A percentile compares a stretch with the other conserved stretches of the same genome.
phyloP scores from a whole-genome alignment of 2,888 invertebrate species.

The Pediacus dermestoides region DNA sequence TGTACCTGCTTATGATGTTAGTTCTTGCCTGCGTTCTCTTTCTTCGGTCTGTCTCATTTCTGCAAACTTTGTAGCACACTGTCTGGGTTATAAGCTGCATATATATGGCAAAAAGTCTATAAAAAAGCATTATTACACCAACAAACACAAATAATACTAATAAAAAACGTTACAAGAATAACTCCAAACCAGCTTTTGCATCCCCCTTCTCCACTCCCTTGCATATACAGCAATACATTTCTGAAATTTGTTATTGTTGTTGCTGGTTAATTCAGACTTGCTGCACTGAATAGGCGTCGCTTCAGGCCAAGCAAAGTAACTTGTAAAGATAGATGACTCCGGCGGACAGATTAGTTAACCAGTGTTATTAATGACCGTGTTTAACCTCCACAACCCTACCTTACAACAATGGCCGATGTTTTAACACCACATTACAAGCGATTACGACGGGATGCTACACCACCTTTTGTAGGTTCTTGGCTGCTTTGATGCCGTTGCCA shows the following conservation, averaged over 20 bases:
- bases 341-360: slow-evolving; percentile 62
- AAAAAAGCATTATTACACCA: not conserved
- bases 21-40: too few relatives aligned
- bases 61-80: too few relatives aligned
- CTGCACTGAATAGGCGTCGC: slow-evolving; percentile 39
- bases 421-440: slow-evolving; percentile 51
- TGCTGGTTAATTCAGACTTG: slow-evolving; percentile 38
- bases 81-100: too few relatives aligned
- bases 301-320: slow-evolving; percentile 46
- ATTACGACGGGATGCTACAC: slow-evolving; percentile 38
- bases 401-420: slow-evolving; percentile 50
- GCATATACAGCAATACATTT: too few relatives aligned
- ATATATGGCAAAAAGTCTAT: too few relatives aligned
- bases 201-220: too few relatives aligned
- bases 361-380: slow-evolving; percentile 62
- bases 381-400: slow-evolving; percentile 57
- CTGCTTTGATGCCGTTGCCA: too few relatives aligned
- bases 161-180: too few relatives aligned
- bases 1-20: too few relatives aligned
- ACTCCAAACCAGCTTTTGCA: too few relatives aligned
- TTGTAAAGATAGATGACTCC: slow-evolving; percentile 53
- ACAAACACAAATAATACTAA: too few relatives aligned
- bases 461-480: slow-evolving; percentile 2
- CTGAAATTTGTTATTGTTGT: slow-evolving; percentile 45
- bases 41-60: too few relatives aligned